Conservation (phyloP, 2,797 vertebrate species). For the Erethizon dorsatum region DNA sequence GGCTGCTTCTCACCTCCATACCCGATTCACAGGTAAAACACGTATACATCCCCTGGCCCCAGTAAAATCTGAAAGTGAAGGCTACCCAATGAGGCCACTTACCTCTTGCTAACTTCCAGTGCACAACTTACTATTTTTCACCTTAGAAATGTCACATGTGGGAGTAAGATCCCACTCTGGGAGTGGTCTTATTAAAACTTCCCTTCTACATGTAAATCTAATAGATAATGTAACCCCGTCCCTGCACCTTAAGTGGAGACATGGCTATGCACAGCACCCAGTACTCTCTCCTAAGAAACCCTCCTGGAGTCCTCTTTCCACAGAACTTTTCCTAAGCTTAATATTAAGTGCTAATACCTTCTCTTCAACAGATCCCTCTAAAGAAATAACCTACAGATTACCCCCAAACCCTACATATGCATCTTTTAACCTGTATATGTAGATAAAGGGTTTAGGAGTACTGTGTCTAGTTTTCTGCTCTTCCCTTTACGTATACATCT, state of each 20-base stretch:
- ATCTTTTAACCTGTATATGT: not conserved
- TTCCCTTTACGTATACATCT: not conserved
- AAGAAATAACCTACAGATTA: not conserved
- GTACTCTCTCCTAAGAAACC: not conserved
- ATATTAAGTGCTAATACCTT: not conserved
- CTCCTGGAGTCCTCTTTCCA: not conserved
- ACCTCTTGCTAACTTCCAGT: not conserved
- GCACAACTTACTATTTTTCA: not conserved
- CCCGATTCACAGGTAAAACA: not conserved
- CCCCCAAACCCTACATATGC: not conserved
- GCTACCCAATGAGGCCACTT: not conserved
- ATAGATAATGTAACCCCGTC: not conserved
- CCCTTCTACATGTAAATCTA: not conserved
- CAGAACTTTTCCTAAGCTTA: not conserved
- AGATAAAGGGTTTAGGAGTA: not conserved
- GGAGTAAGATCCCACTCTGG: not conserved
- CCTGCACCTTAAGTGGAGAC: not conserved
- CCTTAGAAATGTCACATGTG: not conserved
- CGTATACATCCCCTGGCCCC: not conserved
- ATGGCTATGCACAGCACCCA: not conserved
- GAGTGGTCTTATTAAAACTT: not conserved
- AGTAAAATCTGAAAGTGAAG: constrained; percentile 7
- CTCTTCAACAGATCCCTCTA: not conserved
- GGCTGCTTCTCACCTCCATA: not conserved
- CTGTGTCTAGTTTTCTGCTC: not conserved